Evolutionary conservation across 2,888 invertebrate genomes (phyloP).

Genomic region (Micoletzkya japonica): DNA sequence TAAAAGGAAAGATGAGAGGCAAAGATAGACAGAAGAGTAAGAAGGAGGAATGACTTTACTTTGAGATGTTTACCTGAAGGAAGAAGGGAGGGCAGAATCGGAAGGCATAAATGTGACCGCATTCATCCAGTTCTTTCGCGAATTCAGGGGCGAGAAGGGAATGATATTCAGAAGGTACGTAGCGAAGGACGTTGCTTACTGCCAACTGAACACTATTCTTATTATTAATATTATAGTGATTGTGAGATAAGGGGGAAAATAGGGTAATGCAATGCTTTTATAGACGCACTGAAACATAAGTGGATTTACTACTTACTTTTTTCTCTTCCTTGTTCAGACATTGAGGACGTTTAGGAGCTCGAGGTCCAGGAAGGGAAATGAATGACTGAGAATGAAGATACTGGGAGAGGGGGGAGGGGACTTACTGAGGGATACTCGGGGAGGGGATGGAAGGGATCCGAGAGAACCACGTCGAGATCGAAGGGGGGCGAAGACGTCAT

Average conservation of each 20-base stretch:
- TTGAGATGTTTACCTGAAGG: conserved; percentile 36
- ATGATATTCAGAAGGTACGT: conserved; percentile 69
- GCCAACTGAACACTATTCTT: conserved; percentile 67
- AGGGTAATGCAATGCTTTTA: not conserved
- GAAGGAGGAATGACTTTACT: not conserved
- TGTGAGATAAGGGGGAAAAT: too few relatives aligned
- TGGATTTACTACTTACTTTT: conserved; percentile 32
- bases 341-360: conserved; percentile 54
- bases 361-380: conserved; percentile 39
- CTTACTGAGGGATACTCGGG: conserved; percentile 41
- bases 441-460: conserved; percentile 47
- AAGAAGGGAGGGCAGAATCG: conserved; percentile 65
- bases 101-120: conserved; percentile 74
- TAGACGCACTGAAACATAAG: not conserved
- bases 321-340: conserved; percentile 50
- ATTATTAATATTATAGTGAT: not conserved
- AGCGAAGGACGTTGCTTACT: conserved; percentile 71
- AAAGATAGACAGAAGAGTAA: not conserved
- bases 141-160: conserved; percentile 69
- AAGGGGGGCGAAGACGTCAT: too few relatives aligned
- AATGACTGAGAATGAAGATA: conserved; percentile 6
- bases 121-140: conserved; percentile 68
- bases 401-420: not conserved
- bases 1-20: not conserved
- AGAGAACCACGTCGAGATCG: conserved; percentile 14